Evolutionary conservation across 2,797 vertebrate species (phyloP), one percentile per base, ranked within the genome.

Genomic region (Peromyscus nudipes): DNA sequence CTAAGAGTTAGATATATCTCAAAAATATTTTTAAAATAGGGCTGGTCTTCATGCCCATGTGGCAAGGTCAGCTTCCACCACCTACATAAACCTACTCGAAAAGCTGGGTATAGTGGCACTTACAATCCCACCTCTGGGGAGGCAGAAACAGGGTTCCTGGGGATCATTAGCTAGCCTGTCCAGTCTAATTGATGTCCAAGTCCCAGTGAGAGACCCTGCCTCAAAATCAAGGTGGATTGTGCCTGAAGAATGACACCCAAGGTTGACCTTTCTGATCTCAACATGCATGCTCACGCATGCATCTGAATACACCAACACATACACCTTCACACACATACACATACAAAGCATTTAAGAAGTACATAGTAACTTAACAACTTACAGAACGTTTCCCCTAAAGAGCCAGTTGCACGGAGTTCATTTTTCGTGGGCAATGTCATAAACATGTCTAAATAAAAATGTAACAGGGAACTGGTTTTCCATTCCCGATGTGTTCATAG

Each of bases 311-410:
- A 60, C 29, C 69, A 43, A 40, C 17, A 60, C 52, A 75, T 23
- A 43, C 4, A 55, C 23, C 34, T 71, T n/a, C 11, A 69, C 19
- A 52, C 65, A 73, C 23, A 75, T 37, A 40, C 2, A 12, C 27
- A 43, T 12, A 60, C 49, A 88, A 29, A 87, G 2, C 31, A 88
- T 57, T 65, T 87, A 71, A 81, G 43, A 96, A 92, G 86, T n/a
- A 77, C 75, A 93, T 49, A 52, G 27, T 14, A 34, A 27, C 52
- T 88, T 34, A 65, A 40, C 23, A 23, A 85, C 23, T n/a, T 55
- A 71, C 31, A 49, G 49, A 49, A 64, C 16, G 25, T 71, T 83
- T 29, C 4, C 7, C 92, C 40, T 55, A 5, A 46, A 76, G 77
- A 89, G 37, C n/a, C 55, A 55, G 1, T 40, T 90, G 80, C 17